These are phyloP conservation scores for Ischnus inquisitorius DNA, from an alignment of 2,888 invertebrate species.

Conservation along the genomic window DNA sequence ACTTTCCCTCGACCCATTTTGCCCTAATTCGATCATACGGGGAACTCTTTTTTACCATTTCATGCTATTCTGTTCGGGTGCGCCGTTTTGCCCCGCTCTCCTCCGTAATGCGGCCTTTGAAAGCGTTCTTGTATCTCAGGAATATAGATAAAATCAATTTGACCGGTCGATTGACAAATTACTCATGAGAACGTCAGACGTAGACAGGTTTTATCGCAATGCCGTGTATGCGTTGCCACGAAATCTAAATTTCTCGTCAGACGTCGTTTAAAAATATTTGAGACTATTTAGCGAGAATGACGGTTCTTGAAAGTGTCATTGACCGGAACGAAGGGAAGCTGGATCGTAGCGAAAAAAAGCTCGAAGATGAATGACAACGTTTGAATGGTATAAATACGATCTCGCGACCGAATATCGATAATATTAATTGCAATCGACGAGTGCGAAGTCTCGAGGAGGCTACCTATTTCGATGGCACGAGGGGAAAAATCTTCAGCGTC, in stretches of 20 bases:
- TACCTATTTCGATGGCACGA: constrained; percentile 37
- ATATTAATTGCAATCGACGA: constrained; percentile 64
- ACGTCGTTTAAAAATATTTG: not conserved
- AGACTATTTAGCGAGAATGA: not conserved
- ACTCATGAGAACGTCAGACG: not conserved
- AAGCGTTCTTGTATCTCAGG: no score
- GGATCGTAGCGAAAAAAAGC: constrained; percentile 25
- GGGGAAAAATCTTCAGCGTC: constrained; percentile 37
- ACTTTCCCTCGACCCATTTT: no score
- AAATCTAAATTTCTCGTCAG: not conserved
- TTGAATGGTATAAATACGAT: constrained; percentile 1
- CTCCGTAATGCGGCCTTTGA: no score
- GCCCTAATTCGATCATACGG: no score
- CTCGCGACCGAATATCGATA: constrained; percentile 57
- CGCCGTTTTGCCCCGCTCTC: no score
- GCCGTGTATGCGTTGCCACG: not conserved
- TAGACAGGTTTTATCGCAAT: not conserved
- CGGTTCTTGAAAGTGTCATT: not conserved
- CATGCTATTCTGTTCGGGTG: no score
- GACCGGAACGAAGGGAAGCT: not conserved
- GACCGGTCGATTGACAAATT: no score
- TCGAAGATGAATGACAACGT: constrained; percentile 23
- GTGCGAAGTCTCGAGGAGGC: constrained; percentile 54
- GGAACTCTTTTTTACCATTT: no score
- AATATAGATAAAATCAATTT: no score